Percentiles rank a stretch among this genome's conserved stretches.
Conservation (phyloP, 2,888 invertebrate genomes). For the Pyrochroa serraticornis region DNA sequence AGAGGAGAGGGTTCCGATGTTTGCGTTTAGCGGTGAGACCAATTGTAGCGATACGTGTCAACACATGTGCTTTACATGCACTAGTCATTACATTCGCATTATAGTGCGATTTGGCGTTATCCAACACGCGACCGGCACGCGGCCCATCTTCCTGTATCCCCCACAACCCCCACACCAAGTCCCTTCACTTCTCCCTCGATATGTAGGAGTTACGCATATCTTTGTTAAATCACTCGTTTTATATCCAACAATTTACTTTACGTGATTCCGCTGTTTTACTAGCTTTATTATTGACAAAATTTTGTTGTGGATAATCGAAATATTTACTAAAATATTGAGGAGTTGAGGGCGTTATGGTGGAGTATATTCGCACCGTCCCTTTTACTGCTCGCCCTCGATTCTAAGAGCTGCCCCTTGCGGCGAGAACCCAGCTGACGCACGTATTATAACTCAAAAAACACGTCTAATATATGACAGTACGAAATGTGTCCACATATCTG, state of each 20-base stretch:
- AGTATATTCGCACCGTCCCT: constrained; percentile 22
- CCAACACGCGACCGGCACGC: constrained; percentile 44
- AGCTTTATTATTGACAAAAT: background rate
- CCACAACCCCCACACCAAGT: constrained; percentile 10
- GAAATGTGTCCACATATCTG: constrained; percentile 50
- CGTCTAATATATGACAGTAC: constrained; percentile 46
- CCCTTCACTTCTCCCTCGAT: background rate
- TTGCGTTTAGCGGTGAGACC: constrained; percentile 28
- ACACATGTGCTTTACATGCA: constrained; percentile 31
- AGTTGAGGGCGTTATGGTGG: constrained; percentile 15
- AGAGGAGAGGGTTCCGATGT: constrained; percentile 20
- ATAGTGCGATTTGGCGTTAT: constrained; percentile 47
- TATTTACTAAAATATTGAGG: constrained; percentile 3
- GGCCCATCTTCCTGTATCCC: constrained; percentile 18
- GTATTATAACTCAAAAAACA: constrained; percentile 49
- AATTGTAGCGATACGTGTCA: constrained; percentile 31
- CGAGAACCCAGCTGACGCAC: constrained; percentile 44
- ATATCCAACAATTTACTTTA: constrained; percentile 17
- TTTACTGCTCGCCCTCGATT: constrained; percentile 17
- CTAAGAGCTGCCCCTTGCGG: constrained; percentile 29
- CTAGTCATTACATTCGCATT: constrained; percentile 47
- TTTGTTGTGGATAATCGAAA: background rate
- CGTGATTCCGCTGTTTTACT: constrained; percentile 5
- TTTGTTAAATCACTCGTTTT: constrained; percentile 15
- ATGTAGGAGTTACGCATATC: constrained; percentile 12